Conservation (phyloP, 2,113 vertebrate species). For the Nanorana parkeri region DNA sequence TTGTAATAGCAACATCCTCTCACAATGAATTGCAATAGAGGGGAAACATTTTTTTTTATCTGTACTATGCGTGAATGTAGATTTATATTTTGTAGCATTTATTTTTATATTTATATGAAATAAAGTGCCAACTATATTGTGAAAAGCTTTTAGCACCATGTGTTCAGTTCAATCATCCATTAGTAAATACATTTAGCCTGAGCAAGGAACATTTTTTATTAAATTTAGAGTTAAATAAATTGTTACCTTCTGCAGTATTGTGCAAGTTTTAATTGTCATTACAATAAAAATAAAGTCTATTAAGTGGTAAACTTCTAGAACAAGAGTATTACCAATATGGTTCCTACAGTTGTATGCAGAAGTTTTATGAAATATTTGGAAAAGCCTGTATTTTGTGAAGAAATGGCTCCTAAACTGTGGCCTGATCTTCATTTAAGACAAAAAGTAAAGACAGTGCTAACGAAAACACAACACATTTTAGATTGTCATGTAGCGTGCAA, state of each 20-base stretch:
- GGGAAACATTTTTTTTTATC: not conserved
- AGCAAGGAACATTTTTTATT: not conserved
- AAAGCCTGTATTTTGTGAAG: too few species aligned
- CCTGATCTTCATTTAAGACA: too few species aligned
- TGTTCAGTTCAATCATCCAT: slow-evolving; percentile 25
- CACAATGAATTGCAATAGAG: not conserved
- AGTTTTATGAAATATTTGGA: not conserved
- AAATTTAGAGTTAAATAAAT: not conserved
- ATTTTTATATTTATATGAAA: slow-evolving; percentile 12
- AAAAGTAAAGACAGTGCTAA: too few species aligned
- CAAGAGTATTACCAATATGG: not conserved
- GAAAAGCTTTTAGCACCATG: slow-evolving; percentile 29
- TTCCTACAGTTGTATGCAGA: too few species aligned
- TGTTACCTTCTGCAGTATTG: not conserved
- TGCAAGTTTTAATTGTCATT: slow-evolving; percentile 2
- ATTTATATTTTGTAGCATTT: not conserved
- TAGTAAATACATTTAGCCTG: slow-evolving; percentile 14
- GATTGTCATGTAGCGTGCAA: too few species aligned
- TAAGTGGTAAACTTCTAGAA: not conserved
- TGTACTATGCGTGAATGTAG: not conserved
- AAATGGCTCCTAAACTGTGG: too few species aligned
- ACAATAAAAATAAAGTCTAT: not conserved
- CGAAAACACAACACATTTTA: too few species aligned
- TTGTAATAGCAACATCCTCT: not conserved
- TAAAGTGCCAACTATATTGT: slow-evolving; percentile 36